Evolutionary conservation across 2,797 vertebrate genomes (phyloP).

Genomic region (Columba guinea): DNA sequence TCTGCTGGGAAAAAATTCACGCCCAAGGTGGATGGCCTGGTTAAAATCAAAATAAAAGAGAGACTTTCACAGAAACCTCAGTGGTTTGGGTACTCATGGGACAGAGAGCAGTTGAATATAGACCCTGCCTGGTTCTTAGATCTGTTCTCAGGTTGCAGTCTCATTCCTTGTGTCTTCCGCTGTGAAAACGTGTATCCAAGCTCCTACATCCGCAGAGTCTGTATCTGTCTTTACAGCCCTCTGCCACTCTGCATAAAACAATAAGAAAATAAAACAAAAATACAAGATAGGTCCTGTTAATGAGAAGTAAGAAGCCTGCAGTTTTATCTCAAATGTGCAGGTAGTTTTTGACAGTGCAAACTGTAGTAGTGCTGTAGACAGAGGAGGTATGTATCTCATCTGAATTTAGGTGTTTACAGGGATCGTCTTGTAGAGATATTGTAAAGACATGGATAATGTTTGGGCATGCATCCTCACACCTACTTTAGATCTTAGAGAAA

Average conservation of each 20-base stretch:
- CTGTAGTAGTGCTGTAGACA: background rate
- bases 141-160: background rate
- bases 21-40: background rate
- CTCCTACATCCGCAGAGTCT: background rate
- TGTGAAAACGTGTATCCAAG: background rate
- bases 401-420: background rate
- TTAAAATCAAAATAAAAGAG: background rate
- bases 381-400: background rate
- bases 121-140: background rate
- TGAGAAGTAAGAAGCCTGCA: background rate
- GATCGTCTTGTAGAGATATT: background rate
- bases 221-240: background rate
- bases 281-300: background rate
- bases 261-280: background rate
- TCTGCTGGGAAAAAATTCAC: background rate
- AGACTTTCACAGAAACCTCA: background rate
- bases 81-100: background rate
- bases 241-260: background rate
- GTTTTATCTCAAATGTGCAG: background rate
- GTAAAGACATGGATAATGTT: background rate
- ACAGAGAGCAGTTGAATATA: background rate
- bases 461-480: background rate
- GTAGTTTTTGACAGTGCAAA: background rate
- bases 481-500: background rate
- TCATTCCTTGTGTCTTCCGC: background rate